These are phyloP conservation scores for Pungitius pungitius DNA, from an alignment of 2,113 vertebrate species.

Conservation along the genomic window DNA sequence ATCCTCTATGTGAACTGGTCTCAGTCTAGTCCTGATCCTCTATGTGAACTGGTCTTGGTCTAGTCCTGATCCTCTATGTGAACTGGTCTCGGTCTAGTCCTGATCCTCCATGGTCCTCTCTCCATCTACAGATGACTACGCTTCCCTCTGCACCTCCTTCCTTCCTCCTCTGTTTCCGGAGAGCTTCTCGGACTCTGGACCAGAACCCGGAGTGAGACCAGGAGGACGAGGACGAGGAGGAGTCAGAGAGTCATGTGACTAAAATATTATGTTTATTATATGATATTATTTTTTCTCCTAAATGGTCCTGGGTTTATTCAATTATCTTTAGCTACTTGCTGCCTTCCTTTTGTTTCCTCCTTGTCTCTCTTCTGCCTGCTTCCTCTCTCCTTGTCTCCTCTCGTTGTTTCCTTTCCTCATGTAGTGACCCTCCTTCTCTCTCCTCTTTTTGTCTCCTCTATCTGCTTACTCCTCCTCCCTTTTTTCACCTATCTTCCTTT, in stretches of 20 bases:
- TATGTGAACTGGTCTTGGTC: too few species aligned
- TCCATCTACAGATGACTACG: conserved; percentile 81
- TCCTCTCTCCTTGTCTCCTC: neutral
- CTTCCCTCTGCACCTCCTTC: conserved; percentile 76
- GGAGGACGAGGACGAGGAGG: conserved; percentile 44
- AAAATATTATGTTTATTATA: neutral
- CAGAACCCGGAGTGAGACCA: conserved; percentile 50
- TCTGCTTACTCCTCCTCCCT: too few species aligned
- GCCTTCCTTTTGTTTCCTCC: too few species aligned
- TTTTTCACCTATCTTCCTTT: neutral
- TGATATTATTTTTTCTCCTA: too few species aligned
- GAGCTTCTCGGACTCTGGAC: conserved; percentile 33
- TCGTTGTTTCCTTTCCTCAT: fast-evolving
- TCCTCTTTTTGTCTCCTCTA: neutral
- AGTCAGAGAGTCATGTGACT: neutral
- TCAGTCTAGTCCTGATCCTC: too few species aligned
- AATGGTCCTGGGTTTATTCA: too few species aligned
- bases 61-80: too few species aligned
- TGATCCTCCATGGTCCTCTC: neutral
- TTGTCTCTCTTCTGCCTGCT: neutral
- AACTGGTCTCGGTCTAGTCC: too few species aligned
- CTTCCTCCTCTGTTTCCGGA: conserved; percentile 48
- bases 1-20: too few species aligned
- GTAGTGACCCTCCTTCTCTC: too few species aligned
- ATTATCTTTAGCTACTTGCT: neutral